Evolutionary conservation across 2,797 vertebrate genomes (phyloP).

Genomic region (Acrossocheilus wenchowensis): DNA sequence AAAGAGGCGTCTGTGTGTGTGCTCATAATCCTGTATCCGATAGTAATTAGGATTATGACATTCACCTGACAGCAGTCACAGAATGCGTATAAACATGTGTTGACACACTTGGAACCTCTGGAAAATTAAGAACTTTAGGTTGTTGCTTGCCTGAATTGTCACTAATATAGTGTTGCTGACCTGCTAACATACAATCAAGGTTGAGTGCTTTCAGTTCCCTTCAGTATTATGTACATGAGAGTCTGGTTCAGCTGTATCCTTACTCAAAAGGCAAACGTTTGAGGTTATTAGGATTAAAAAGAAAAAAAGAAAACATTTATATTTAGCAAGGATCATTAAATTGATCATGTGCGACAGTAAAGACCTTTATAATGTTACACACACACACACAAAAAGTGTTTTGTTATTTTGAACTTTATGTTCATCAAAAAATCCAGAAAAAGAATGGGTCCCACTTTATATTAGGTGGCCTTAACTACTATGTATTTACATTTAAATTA

Average conservation of each 20-base stretch:
- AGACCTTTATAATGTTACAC: neutral
- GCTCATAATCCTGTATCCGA: slow-evolving; percentile 79
- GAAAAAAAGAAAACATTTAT: neutral
- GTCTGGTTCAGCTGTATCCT: neutral
- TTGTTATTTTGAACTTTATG: neutral
- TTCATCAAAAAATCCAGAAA: neutral
- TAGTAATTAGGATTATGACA: slow-evolving; percentile 72
- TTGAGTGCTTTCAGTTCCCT: neutral
- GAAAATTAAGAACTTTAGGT: neutral
- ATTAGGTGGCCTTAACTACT: too few species aligned
- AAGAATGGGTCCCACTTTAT: too few species aligned
- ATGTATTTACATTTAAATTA: too few species aligned
- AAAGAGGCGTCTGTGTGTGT: slow-evolving; percentile 74
- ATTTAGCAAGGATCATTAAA: neutral
- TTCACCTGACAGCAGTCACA: slow-evolving; percentile 33
- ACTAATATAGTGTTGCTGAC: neutral
- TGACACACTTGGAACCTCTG: neutral
- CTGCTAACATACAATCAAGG: neutral
- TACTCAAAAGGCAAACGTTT: neutral
- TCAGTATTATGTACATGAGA: neutral
- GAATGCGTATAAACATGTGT: slow-evolving; percentile 6
- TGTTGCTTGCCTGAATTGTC: neutral
- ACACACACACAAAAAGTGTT: neutral
- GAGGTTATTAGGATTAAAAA: neutral
- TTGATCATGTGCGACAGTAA: neutral